These are phyloP conservation scores for Campopleginae sp. DNA, from an alignment of 2,888 invertebrate genomes.

Conservation along the genomic window DNA sequence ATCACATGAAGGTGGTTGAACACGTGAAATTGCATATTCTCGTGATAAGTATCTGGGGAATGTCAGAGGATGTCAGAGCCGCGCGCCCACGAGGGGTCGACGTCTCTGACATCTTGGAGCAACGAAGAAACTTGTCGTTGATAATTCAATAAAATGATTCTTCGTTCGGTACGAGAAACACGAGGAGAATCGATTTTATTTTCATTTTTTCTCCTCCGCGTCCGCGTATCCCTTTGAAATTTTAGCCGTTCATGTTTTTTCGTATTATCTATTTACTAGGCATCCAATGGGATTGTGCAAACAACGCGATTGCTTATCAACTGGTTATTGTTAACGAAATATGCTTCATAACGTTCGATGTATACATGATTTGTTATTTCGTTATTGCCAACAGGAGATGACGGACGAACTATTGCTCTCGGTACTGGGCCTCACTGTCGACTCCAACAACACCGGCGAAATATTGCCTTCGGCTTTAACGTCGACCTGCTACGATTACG, in stretches of 20 bases:
- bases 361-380: constrained; percentile 24
- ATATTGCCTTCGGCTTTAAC: constrained; percentile 72
- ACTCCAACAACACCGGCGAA: constrained; percentile 68
- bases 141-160: constrained; percentile 64
- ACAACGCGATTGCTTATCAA: constrained; percentile 22
- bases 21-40: constrained; percentile 64
- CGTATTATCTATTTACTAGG: background rate
- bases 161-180: constrained; percentile 29
- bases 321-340: constrained; percentile 25
- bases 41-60: constrained; percentile 62
- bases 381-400: constrained; percentile 74
- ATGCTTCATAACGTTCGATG: constrained; percentile 18
- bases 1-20: constrained; percentile 45
- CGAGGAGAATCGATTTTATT: constrained; percentile 16
- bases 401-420: constrained; percentile 82
- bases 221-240: background rate
- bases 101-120: constrained; percentile 43
- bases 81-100: constrained; percentile 54
- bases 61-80: constrained; percentile 51
- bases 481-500: constrained; percentile 75
- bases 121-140: constrained; percentile 56
- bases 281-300: background rate
- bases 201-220: background rate
- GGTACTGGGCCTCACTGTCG: constrained; percentile 79
- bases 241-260: background rate